Evolutionary conservation across 2,797 vertebrate species (phyloP).

Genomic region (Morus bassanus): DNA sequence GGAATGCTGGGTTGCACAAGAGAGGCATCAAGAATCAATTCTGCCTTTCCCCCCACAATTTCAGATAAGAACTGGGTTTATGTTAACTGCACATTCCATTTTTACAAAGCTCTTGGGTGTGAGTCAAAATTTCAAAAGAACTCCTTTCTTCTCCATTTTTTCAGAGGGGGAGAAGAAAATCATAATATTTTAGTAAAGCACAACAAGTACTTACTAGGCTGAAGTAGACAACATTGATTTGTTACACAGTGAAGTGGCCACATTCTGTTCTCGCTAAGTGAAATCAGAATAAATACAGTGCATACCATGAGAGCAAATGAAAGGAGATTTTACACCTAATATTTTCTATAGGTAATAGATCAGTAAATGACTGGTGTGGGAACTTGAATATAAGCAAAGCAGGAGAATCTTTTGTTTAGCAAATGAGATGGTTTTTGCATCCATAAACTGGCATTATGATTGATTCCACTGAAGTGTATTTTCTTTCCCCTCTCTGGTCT

Average conservation of each 20-base stretch:
- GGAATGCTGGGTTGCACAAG: slow-evolving; percentile 51
- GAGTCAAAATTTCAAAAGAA: background rate
- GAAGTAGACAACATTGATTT: background rate
- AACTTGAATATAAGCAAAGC: background rate
- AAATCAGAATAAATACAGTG: background rate
- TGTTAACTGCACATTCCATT: slow-evolving; percentile 35
- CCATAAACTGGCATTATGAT: background rate
- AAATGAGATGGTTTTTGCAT: background rate
- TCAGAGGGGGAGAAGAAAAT: background rate
- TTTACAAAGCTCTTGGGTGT: background rate
- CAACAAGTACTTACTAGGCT: background rate
- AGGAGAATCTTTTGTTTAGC: background rate
- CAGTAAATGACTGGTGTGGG: background rate
- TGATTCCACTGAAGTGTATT: background rate
- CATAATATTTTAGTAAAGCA: background rate
- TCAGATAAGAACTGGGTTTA: slow-evolving; percentile 29
- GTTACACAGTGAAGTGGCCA: background rate
- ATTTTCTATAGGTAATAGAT: background rate
- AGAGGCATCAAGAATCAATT: slow-evolving; percentile 24
- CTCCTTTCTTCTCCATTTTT: background rate
- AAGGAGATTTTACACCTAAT: background rate
- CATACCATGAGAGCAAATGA: background rate
- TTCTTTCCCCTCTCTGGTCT: background rate
- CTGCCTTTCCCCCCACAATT: background rate
- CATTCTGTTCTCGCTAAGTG: background rate